A percentile compares a stretch with the other conserved stretches of the same genome.
phyloP scores from a whole-genome alignment of 2,888 invertebrate species.

The Cataglyphis cursor region DNA sequence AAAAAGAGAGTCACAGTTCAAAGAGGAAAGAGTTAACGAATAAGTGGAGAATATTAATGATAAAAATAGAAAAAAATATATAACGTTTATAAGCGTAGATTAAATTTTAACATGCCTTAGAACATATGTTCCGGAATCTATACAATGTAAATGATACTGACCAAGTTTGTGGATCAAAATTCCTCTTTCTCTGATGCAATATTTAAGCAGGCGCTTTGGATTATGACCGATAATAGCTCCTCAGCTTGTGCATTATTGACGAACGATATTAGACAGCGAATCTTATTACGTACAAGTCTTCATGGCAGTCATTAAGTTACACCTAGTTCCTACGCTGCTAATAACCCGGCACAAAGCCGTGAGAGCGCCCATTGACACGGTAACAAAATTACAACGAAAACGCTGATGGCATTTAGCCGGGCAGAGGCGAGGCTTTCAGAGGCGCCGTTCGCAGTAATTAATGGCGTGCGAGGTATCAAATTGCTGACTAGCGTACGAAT shows the following conservation, averaged over 20 bases:
- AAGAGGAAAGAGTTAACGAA: neutral
- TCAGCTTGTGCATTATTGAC: slow-evolving; percentile 31
- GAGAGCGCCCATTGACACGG: slow-evolving; percentile 31
- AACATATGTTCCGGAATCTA: neutral
- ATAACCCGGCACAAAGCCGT: slow-evolving; percentile 35
- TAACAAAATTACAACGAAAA: slow-evolving; percentile 53
- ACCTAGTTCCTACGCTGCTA: slow-evolving; percentile 22
- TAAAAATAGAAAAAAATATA: neutral
- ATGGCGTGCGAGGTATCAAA: slow-evolving; percentile 48
- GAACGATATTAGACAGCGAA: slow-evolving; percentile 29
- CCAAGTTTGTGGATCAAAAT: neutral
- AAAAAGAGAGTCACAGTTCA: neutral
- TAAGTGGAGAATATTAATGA: neutral
- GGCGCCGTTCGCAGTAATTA: slow-evolving; percentile 41
- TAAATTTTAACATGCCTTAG: neutral
- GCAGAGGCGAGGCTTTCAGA: slow-evolving; percentile 39
- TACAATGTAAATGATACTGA: neutral
- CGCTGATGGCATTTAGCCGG: slow-evolving; percentile 42
- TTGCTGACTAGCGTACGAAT: slow-evolving; percentile 43
- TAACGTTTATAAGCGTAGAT: neutral
- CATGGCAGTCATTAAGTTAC: slow-evolving; percentile 33
- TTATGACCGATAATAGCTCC: slow-evolving; percentile 29
- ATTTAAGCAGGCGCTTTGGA: slow-evolving; percentile 26
- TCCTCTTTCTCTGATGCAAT: neutral
- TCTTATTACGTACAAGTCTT: slow-evolving; percentile 38